These are phyloP conservation scores for Boleophthalmus pectinirostris DNA, from an alignment of 2,113 vertebrate genomes.

Conservation along the genomic window DNA sequence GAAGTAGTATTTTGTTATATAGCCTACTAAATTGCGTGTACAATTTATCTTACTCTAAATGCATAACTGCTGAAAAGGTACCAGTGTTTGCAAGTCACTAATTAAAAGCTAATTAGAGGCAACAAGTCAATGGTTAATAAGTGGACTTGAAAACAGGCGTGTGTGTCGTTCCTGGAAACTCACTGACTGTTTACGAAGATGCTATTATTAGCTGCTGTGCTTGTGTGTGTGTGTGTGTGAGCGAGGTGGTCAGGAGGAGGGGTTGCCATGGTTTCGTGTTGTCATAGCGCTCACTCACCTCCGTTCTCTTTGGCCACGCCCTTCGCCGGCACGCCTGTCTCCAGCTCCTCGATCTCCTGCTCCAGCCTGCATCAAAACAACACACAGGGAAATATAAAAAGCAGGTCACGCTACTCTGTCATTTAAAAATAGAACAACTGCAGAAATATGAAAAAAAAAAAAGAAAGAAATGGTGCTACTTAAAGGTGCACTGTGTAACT, in stretches of 20 bases:
- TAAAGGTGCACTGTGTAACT: too few relatives aligned
- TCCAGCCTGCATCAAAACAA: conserved; percentile 80
- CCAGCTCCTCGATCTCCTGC: conserved; percentile 88
- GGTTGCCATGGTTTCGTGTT: conserved; percentile 58
- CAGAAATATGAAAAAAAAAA: not conserved
- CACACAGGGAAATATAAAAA: not conserved
- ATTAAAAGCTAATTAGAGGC: not conserved
- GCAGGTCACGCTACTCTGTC: not conserved
- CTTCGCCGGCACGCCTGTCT: conserved; percentile 73
- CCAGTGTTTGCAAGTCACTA: not conserved
- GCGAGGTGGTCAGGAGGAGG: conserved; percentile 16
- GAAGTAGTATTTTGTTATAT: too few relatives aligned
- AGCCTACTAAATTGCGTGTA: too few relatives aligned
- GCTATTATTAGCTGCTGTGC: conserved; percentile 32
- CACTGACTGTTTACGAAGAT: conserved; percentile 24
- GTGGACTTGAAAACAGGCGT: not conserved
- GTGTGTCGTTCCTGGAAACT: conserved; percentile 18
- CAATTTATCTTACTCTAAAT: too few relatives aligned
- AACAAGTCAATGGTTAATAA: not conserved
- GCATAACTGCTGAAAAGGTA: too few relatives aligned
- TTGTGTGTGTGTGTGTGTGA: conserved; percentile 30
- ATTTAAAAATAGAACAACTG: not conserved
- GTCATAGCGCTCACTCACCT: conserved; percentile 63
- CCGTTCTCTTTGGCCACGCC: conserved; percentile 72
- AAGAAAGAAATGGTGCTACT: too few relatives aligned